phyloP scores from a whole-genome alignment of 2,888 invertebrate species.

The Pyralis farinalis region DNA sequence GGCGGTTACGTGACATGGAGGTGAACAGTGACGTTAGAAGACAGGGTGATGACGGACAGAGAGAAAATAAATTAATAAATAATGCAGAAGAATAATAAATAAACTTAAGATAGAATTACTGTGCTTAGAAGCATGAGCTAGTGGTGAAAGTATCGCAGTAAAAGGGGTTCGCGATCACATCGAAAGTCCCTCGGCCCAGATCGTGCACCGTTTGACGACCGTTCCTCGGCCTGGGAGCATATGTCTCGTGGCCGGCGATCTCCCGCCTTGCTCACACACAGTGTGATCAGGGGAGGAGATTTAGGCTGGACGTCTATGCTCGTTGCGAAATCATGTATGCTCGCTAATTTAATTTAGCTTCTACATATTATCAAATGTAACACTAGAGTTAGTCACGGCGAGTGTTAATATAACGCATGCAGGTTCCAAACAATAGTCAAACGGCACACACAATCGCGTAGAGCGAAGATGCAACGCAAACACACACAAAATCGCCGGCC shows the following conservation, averaged over 20 bases:
- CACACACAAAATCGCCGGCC: slow-evolving; percentile 78
- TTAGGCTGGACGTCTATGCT: slow-evolving; percentile 31
- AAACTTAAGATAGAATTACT: slow-evolving; percentile 26
- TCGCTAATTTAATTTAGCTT: background rate
- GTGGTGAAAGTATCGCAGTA: slow-evolving; percentile 23
- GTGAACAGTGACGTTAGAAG: slow-evolving; percentile 46
- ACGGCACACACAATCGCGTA: slow-evolving; percentile 47
- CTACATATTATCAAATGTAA: background rate
- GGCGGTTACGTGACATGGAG: slow-evolving; percentile 45
- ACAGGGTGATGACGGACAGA: slow-evolving; percentile 42
- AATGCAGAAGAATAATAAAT: slow-evolving; percentile 14
- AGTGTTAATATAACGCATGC: slow-evolving; percentile 39
- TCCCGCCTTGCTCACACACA: slow-evolving; percentile 44
- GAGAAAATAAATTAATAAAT: slow-evolving; percentile 41
- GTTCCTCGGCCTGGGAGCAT: slow-evolving; percentile 34
- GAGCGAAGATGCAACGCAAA: slow-evolving; percentile 61
- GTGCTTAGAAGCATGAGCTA: slow-evolving; percentile 51
- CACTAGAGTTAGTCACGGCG: slow-evolving; percentile 25
- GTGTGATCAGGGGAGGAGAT: slow-evolving; percentile 48
- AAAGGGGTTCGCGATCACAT: slow-evolving; percentile 29
- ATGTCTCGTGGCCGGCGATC: slow-evolving; percentile 25
- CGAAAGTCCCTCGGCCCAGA: slow-evolving; percentile 28
- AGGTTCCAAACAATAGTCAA: slow-evolving; percentile 56
- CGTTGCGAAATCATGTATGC: slow-evolving; percentile 13
- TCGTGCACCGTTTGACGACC: slow-evolving; percentile 47